Conservation (phyloP, 2,113 vertebrate genomes). For the Isurus oxyrinchus region DNA sequence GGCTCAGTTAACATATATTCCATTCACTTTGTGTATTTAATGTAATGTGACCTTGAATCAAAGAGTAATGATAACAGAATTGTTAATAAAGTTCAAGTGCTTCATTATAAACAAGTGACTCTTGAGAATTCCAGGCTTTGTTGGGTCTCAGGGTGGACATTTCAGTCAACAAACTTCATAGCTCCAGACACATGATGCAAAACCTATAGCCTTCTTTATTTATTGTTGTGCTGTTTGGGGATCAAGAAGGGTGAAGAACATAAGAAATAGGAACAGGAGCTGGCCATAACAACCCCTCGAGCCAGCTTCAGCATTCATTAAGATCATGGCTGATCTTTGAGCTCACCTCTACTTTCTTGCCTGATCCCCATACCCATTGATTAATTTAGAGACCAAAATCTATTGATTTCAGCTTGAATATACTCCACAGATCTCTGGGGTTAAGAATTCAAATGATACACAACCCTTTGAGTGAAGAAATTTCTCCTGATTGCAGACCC, state of each 20-base stretch:
- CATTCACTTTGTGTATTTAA: conserved; percentile 34
- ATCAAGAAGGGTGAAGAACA: not conserved
- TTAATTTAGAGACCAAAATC: too few relatives aligned
- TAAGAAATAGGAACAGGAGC: too few relatives aligned
- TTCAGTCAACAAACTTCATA: not conserved
- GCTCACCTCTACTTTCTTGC: too few relatives aligned
- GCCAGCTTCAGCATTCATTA: too few relatives aligned
- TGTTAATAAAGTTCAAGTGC: conserved; percentile 38
- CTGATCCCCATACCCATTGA: too few relatives aligned
- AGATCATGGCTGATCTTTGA: too few relatives aligned
- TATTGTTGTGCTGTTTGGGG: not conserved
- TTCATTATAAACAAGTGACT: conserved; percentile 45
- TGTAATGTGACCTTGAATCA: conserved; percentile 38
- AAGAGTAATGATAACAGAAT: not conserved
- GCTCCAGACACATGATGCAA: conserved; percentile 36
- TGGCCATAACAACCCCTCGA: too few relatives aligned
- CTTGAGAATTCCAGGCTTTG: conserved; percentile 35
- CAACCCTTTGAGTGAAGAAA: too few relatives aligned
- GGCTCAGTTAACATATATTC: conserved; percentile 42
- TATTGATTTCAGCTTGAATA: too few relatives aligned
- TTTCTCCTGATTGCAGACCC: too few relatives aligned
- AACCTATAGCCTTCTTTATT: not conserved
- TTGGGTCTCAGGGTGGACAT: not conserved
- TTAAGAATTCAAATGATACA: too few relatives aligned
- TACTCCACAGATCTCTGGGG: too few relatives aligned